phyloP scores from a whole-genome alignment of 2,888 invertebrate species.

The Hemistola chrysoprasaria region DNA sequence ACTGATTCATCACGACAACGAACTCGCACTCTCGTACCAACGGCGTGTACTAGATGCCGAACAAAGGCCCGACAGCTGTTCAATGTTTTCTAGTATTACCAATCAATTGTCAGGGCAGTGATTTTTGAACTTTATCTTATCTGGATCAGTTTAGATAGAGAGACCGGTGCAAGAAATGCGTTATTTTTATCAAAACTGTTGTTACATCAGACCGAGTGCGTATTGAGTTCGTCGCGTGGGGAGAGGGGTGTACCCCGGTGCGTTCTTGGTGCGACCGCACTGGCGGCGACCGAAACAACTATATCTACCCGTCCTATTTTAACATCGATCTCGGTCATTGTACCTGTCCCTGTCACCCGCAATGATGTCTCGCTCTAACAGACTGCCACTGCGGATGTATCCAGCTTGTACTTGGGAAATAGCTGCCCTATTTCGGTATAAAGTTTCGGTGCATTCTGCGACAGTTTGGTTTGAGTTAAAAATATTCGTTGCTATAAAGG shows the following conservation, averaged over 20 bases:
- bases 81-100: slow-evolving; percentile 60
- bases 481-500: slow-evolving; percentile 27
- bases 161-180: slow-evolving; percentile 1
- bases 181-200: slow-evolving; percentile 27
- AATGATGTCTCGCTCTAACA: slow-evolving; percentile 52
- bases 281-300: slow-evolving; percentile 46
- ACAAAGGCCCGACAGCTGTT: slow-evolving; percentile 76
- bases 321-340: slow-evolving; percentile 71
- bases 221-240: slow-evolving; percentile 44
- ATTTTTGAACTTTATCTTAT: not conserved
- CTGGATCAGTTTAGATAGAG: not conserved
- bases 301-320: slow-evolving; percentile 31
- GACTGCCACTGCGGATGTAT: slow-evolving; percentile 59
- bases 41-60: slow-evolving; percentile 44
- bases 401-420: slow-evolving; percentile 36
- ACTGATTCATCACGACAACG: slow-evolving; percentile 57
- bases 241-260: slow-evolving; percentile 45
- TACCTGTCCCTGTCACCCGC: slow-evolving; percentile 50
- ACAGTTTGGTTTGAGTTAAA: slow-evolving; percentile 27
- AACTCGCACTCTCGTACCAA: slow-evolving; percentile 34
- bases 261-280: slow-evolving; percentile 66
- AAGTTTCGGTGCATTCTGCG: slow-evolving; percentile 42
- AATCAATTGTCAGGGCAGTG: not conserved
- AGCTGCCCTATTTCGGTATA: slow-evolving; percentile 57
- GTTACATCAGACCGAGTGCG: slow-evolving; percentile 44